Conservation (phyloP, 1,140 invertebrate species). For the Orussus abietinus region DNA sequence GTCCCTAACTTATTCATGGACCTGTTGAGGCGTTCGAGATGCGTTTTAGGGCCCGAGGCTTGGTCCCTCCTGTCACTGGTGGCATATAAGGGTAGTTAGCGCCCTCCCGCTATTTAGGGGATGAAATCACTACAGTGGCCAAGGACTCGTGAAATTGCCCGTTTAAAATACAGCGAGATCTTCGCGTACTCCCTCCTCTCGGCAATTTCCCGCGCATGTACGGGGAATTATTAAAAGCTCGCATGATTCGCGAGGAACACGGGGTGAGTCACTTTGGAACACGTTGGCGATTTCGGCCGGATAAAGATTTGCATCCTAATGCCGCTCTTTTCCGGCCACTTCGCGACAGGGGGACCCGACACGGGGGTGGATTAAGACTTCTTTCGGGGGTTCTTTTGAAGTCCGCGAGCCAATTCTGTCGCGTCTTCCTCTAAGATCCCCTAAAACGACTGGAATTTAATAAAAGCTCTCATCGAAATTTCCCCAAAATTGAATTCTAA, state of each 20-base stretch:
- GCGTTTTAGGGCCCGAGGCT: constrained; percentile 43
- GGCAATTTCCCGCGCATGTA: no score
- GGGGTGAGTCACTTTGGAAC: neutral
- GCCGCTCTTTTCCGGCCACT: no score
- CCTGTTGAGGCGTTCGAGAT: constrained; percentile 53
- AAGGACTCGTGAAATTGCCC: constrained; percentile 51
- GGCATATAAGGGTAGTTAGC: constrained; percentile 47
- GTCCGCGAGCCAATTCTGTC: no score
- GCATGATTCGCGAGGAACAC: neutral
- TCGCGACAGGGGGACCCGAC: no score
- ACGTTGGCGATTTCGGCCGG: constrained; percentile 3
- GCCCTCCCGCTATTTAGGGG: constrained; percentile 34
- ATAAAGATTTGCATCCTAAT: constrained; percentile 8
- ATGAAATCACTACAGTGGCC: constrained; percentile 45
- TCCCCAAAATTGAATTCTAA: no score
- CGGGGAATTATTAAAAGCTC: no score
- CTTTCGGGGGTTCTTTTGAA: no score
- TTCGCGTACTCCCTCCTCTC: no score
- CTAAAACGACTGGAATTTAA: no score
- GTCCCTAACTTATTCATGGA: constrained; percentile 52
- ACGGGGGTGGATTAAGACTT: no score
- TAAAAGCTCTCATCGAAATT: no score
- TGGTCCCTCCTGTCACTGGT: constrained; percentile 24
- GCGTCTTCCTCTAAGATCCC: no score
- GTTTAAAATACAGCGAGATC: constrained; percentile 44